phyloP scores from a whole-genome alignment of 1,140 invertebrate species.

The Cataglyphis hispanica region DNA sequence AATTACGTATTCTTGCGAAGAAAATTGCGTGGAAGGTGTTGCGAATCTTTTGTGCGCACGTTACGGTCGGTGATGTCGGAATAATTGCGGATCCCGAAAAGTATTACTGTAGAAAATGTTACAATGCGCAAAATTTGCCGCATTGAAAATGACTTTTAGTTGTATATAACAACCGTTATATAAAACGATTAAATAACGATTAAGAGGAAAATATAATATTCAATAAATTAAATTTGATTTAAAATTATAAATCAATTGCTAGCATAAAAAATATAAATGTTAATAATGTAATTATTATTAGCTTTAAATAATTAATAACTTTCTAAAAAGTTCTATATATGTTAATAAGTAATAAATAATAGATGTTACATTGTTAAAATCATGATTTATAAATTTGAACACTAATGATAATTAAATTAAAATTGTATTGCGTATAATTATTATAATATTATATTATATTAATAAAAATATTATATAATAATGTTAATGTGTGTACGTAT shows the following conservation, averaged over 20 bases:
- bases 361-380: no score
- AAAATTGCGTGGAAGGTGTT: slow-evolving; percentile 42
- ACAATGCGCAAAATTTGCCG: not conserved
- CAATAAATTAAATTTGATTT: no score
- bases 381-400: no score
- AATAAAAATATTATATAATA: no score
- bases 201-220: not conserved
- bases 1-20: slow-evolving; percentile 45
- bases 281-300: slow-evolving; percentile 9
- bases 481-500: no score
- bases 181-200: slow-evolving; percentile 13
- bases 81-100: slow-evolving; percentile 45
- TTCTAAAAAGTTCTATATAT: not conserved
- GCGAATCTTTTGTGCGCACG: slow-evolving; percentile 41
- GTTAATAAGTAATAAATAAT: no score
- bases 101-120: slow-evolving; percentile 15
- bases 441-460: no score
- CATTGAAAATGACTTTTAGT: slow-evolving; percentile 17
- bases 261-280: not conserved
- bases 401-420: no score
- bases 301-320: not conserved
- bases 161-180: no score
- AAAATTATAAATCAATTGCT: not conserved
- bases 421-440: no score
- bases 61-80: slow-evolving; percentile 28